Evolutionary conservation across 2,888 invertebrate species (phyloP), one percentile per base, ranked within the genome.

Genomic region (Agrochola circellaris): DNA sequence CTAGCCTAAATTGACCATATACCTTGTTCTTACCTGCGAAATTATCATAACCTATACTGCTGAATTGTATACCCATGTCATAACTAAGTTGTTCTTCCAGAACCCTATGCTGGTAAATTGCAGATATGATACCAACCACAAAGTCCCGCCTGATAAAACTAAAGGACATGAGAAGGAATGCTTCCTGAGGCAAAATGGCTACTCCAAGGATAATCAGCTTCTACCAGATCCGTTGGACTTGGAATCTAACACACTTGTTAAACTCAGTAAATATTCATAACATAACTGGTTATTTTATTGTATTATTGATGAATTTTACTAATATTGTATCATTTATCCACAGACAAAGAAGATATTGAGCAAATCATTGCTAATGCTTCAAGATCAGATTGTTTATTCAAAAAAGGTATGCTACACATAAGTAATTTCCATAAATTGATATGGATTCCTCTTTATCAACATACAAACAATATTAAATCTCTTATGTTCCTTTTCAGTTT

Each of bases 191-290:
- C 87, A 83, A 54, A 89, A 93, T 71, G 94, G 94, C 2, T 96
- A 96, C 75, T 73, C 66, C 3, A 84, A 88, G 58, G 89, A 92
- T 2, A 94, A 94, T 54, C 67, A 79, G 11, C 81, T 95, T 20
- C 83, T 96, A n/a, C 95, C 96, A 15, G 94, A 95, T 13, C 92
- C 94, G 42, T 56, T 92, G 8, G 90, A 94, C 65, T 65, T 82
- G 15, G 82, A 89, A 69, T 87, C 92, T 11, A 88, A 77, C 7
- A 93, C 94, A 34, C 82, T 94, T 17, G 91, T 96, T 1, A 95
- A 93, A 92, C 88, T 95, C 20, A 86, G 96, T 96, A 93, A 81
- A 38, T 79, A 15, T 42, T 75, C 45, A 34, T 48, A 34, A 56
- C 38, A 30, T 54, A 54, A 26, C 13, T 54, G n/a, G n/a, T n/a